These are phyloP conservation scores for Galaxea fascicularis DNA, from an alignment of 92 coral and sea anemone species.

Conservation along the genomic window DNA sequence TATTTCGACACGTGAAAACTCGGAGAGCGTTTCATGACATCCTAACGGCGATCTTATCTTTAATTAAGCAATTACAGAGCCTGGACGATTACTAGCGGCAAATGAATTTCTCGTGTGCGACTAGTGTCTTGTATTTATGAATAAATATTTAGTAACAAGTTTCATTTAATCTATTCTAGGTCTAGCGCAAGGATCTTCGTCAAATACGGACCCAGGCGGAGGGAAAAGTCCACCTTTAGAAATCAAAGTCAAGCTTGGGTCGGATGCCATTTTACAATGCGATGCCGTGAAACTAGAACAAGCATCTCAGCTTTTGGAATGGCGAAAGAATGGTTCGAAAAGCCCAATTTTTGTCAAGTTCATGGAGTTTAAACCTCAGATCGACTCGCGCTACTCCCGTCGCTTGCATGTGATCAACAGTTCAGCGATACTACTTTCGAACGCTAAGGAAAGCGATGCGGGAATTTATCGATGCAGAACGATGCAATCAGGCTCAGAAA, in stretches of 20 bases:
- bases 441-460: constrained; percentile 76
- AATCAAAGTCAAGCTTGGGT: constrained; percentile 71
- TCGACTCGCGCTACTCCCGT: constrained; percentile 76
- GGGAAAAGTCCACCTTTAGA: constrained; percentile 56
- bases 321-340: constrained; percentile 87
- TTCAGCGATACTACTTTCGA: constrained; percentile 82
- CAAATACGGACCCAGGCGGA: constrained; percentile 50
- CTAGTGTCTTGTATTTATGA: neutral
- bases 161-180: constrained; percentile 16
- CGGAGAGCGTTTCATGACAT: neutral
- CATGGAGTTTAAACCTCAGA: constrained; percentile 82
- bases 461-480: constrained; percentile 88
- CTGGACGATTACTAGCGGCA: neutral
- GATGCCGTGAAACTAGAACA: constrained; percentile 50
- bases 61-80: neutral
- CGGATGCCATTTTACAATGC: constrained; percentile 79
- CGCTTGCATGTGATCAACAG: constrained; percentile 82
- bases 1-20: constrained; percentile 23
- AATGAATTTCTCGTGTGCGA: neutral
- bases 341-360: constrained; percentile 84
- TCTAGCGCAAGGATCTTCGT: constrained; percentile 44
- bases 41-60: constrained; percentile 12
- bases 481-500: constrained; percentile 62
- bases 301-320: constrained; percentile 71
- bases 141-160: neutral